Base-by-base conservation (phyloP, 2,888 invertebrate genomes). In the Hetaerina titia region DNA sequence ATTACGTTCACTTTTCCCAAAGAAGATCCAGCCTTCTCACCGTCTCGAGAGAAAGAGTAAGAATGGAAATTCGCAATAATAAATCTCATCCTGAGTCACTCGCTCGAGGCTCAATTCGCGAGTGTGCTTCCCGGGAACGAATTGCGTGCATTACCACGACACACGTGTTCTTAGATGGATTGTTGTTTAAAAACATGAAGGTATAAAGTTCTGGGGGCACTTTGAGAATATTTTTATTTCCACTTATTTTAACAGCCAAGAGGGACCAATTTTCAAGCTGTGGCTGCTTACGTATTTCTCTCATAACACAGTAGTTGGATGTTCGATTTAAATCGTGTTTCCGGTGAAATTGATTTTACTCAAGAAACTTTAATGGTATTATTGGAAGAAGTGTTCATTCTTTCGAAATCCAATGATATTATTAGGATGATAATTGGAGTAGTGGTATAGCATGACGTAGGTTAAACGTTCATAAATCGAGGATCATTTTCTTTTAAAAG, bases 1-100 rank as follows among this genome's bases (percentile, higher is more conserved):
- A 89, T 89, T 89, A 57, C 89, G 89, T 89, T 89, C 56, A 89
- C 89, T 57, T 89, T 58, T 89, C 89, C 56, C 22, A n/a, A 58
- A 58, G 89, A 89, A 89, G 89, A 89, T 89, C 89, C 89, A 8
- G 56, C 58, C 89, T 31, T 58, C 89, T n/a, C 89, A 22, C 89
- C 57, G 15, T n/a, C n/a, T 89, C 31, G 81, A 22, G 89, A n/a
- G 58, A 22, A 56, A 22, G 58, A 56, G 81, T 9, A 81, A 81
- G 15, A 81, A 81, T 81, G 81, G 5, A 31, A 13, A 81, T 19
- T 81, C 81, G 31, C 81, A 81, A 81, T 81, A 81, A 81, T 81
- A 89, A n/a, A 89, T 89, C 58, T 89, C 56, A 56, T 22, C 22
- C 15, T n/a, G 11, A 57, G 11, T 57, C 11, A n/a, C 22, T 58